A percentile compares a stretch with the other conserved stretches of the same genome.
These are phyloP conservation scores for Atta texana DNA, from an alignment of 1,140 invertebrate species.

Conservation along the genomic window DNA sequence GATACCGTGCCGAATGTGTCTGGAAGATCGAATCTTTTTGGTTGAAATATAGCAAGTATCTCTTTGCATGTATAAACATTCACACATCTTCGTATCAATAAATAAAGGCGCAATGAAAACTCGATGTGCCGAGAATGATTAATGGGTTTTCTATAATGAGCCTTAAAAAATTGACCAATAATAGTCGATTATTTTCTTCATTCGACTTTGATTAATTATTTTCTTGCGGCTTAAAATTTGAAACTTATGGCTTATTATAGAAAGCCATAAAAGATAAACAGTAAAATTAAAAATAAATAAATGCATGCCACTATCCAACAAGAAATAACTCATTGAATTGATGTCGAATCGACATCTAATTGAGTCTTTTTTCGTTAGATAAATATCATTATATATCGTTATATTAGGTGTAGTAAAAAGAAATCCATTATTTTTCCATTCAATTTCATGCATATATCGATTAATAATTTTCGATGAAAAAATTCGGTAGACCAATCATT, in stretches of 20 bases:
- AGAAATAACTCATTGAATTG: no score
- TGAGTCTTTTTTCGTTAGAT: not conserved
- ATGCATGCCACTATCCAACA: not conserved
- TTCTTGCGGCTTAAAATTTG: no score
- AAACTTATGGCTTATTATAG: no score
- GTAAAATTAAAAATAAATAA: not conserved
- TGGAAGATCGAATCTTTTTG: conserved; percentile 66
- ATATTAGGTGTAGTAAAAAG: no score
- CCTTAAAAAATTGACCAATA: no score
- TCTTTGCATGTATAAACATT: not conserved
- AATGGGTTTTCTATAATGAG: no score
- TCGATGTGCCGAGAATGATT: not conserved
- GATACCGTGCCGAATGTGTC: conserved; percentile 29
- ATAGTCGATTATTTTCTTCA: no score
- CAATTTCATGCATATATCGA: not conserved
- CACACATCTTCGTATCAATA: not conserved
- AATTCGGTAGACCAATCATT: no score
- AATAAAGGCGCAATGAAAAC: not conserved
- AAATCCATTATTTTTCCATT: no score
- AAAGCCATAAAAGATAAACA: not conserved
- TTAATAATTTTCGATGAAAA: not conserved
- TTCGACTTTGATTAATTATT: no score
- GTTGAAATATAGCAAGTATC: conserved; percentile 55
- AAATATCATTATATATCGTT: not conserved
- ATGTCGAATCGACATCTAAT: no score